A percentile compares a stretch with the other conserved stretches of the same genome.
Conservation (phyloP, 2,113 vertebrate species). For the Emydura subglobosa region DNA sequence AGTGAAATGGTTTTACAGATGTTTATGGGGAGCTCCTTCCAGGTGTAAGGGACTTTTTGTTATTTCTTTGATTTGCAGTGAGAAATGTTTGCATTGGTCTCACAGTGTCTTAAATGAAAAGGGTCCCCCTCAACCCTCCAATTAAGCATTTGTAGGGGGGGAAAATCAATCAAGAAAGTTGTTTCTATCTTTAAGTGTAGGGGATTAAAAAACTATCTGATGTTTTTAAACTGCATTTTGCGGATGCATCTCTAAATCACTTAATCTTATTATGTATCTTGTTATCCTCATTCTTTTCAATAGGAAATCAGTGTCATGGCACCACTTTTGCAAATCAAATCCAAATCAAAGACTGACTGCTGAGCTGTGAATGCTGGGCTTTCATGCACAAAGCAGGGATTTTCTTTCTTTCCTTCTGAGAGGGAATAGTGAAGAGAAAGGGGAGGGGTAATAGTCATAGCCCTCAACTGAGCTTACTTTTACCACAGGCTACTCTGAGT, state of each 20-base stretch:
- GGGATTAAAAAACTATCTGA: neutral
- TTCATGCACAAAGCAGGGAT: slow-evolving; percentile 41
- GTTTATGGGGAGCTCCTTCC: neutral
- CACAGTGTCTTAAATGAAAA: neutral
- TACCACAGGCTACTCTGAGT: neutral
- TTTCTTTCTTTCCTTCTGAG: slow-evolving; percentile 12
- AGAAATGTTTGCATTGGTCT: fast-evolving
- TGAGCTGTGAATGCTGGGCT: slow-evolving; percentile 31
- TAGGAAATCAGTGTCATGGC: slow-evolving; percentile 22
- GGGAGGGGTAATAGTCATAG: neutral
- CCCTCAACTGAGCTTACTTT: neutral
- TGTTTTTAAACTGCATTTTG: slow-evolving; percentile 21
- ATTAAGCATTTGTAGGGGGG: neutral
- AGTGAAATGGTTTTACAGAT: neutral
- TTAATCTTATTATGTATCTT: slow-evolving; percentile 59
- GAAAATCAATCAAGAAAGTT: neutral
- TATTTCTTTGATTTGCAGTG: neutral
- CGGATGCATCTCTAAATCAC: slow-evolving; percentile 54
- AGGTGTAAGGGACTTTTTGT: neutral
- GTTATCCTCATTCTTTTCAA: slow-evolving; percentile 27
- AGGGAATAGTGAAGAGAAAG: neutral
- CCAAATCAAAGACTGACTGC: slow-evolving; percentile 57
- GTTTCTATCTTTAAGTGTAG: neutral
- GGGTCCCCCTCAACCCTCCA: neutral
- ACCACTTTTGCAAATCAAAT: slow-evolving; percentile 25